phyloP scores from a whole-genome alignment of 2,113 vertebrate genomes.

The Nestor notabilis region DNA sequence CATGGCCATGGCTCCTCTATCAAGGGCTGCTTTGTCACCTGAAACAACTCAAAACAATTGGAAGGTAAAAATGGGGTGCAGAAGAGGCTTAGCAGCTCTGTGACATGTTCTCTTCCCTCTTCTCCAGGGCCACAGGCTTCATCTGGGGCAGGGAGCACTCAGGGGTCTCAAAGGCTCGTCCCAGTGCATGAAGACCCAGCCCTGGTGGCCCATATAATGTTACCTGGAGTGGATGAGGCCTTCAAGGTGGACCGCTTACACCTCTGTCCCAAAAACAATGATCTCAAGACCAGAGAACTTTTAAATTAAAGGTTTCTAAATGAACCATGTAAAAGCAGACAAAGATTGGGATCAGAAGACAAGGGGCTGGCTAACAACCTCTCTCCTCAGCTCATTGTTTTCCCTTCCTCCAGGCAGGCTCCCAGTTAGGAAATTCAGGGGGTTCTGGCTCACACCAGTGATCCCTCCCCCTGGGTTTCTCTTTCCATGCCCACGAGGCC shows the following conservation, averaged over 20 bases:
- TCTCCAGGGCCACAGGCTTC: background rate
- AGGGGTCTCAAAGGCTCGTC: background rate
- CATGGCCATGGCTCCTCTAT: fast-evolving
- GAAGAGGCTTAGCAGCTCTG: background rate
- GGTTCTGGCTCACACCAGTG: background rate
- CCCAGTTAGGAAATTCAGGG: background rate
- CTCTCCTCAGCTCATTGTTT: background rate
- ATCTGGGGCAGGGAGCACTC: background rate
- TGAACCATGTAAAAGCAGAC: background rate
- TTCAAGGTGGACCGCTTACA: background rate
- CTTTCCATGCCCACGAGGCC: background rate
- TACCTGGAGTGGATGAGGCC: background rate
- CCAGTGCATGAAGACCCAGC: background rate
- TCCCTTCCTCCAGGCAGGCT: background rate
- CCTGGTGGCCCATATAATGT: fast-evolving
- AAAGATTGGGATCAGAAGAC: background rate
- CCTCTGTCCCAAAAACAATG: background rate
- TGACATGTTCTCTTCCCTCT: background rate
- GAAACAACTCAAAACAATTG: background rate
- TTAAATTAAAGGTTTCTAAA: no score
- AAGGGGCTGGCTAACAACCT: background rate
- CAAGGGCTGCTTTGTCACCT: background rate
- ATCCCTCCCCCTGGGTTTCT: background rate
- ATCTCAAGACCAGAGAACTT: background rate
- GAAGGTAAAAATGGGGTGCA: background rate